phyloP scores from a whole-genome alignment of 1,140 invertebrate species.

The Gryon sp. region DNA sequence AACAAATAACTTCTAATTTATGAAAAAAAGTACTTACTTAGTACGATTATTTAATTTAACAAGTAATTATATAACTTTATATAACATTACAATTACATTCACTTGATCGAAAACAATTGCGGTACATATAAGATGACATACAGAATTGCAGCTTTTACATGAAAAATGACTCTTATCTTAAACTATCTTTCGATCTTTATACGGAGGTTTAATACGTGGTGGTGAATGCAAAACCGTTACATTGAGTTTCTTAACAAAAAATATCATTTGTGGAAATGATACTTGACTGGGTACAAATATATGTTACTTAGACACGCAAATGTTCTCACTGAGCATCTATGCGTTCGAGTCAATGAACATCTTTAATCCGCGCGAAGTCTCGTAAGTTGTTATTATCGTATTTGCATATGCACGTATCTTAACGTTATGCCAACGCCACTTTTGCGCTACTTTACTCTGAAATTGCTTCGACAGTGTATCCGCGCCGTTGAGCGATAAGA shows the following conservation, averaged over 20 bases:
- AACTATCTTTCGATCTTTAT: too few relatives aligned
- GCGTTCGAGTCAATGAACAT: constrained; percentile 40
- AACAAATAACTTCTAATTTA: too few relatives aligned
- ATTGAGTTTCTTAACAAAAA: neutral
- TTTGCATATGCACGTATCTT: constrained; percentile 67
- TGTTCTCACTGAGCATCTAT: constrained; percentile 1
- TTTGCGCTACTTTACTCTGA: constrained; percentile 28
- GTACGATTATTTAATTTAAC: too few relatives aligned
- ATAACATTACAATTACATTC: too few relatives aligned
- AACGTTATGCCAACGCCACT: constrained; percentile 57
- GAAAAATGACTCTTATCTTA: too few relatives aligned
- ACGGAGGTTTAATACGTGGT: too few relatives aligned
- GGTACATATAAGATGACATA: too few relatives aligned
- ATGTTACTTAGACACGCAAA: constrained; percentile 21
- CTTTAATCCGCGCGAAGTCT: constrained; percentile 49
- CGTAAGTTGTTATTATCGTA: constrained; percentile 61
- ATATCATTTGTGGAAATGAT: constrained; percentile 9
- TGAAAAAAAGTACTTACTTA: too few relatives aligned
- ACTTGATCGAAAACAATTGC: too few relatives aligned
- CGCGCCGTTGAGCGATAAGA: constrained; percentile 37
- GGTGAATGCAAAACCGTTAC: neutral
- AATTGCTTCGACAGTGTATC: constrained; percentile 32
- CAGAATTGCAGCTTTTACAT: neutral
- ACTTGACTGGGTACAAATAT: neutral
- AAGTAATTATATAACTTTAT: too few relatives aligned